These are phyloP conservation scores for Eupsittula cactorum DNA, from an alignment of 2,113 vertebrate species.

Conservation along the genomic window DNA sequence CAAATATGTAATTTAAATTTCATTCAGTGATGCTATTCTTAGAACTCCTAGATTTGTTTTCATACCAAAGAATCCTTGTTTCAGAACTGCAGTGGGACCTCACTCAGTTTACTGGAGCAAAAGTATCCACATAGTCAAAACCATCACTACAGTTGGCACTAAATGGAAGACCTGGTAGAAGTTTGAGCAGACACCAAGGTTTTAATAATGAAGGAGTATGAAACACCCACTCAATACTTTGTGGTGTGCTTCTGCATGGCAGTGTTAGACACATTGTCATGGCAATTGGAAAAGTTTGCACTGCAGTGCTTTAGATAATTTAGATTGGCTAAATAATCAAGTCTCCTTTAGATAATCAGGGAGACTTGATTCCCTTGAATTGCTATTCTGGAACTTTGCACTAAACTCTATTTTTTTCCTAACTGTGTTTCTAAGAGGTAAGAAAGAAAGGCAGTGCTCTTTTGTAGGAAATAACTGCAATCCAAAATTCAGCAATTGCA, in stretches of 20 bases:
- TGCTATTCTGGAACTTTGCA: slow-evolving; percentile 1
- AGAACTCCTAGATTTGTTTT: background rate
- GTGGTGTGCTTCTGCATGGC: background rate
- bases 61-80: background rate
- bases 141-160: background rate
- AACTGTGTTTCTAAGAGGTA: background rate
- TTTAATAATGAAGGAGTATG: background rate
- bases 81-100: background rate
- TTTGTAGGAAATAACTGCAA: background rate
- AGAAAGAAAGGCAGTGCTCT: background rate
- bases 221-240: slow-evolving; percentile 21
- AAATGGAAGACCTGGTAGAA: background rate
- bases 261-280: background rate
- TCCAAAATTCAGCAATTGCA: background rate
- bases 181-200: background rate
- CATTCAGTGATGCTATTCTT: background rate
- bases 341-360: background rate
- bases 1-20: background rate
- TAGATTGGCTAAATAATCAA: background rate
- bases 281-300: background rate
- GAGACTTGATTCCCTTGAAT: background rate
- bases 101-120: background rate
- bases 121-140: background rate
- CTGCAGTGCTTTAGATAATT: background rate
- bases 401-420: background rate